Percentiles rank a stretch among this genome's conserved stretches.
Conservation (phyloP, 2,888 invertebrate genomes). For the Lysandra coridon region DNA sequence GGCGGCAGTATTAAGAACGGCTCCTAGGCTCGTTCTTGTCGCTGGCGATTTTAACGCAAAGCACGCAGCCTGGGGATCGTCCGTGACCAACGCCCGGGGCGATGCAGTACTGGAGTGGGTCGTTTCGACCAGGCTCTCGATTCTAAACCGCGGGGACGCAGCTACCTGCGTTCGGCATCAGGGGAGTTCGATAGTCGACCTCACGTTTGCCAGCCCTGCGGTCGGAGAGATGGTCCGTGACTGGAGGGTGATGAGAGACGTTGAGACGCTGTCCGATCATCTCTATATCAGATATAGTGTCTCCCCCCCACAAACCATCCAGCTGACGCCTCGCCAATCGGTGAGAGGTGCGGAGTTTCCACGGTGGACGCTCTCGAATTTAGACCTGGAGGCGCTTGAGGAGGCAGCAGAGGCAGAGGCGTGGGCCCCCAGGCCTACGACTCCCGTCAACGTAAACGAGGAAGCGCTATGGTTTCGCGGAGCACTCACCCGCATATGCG, state of each 20-base stretch:
- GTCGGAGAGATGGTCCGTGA: background rate
- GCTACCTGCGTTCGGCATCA: conserved; percentile 10
- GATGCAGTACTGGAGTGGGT: background rate
- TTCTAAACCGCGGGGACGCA: conserved; percentile 10
- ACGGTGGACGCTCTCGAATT: too few relatives aligned
- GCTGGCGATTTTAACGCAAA: background rate
- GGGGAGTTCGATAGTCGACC: background rate
- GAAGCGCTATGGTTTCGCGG: too few relatives aligned
- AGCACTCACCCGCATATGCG: too few relatives aligned
- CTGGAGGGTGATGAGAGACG: conserved; percentile 26
- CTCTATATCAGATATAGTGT: background rate
- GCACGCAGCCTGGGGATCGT: conserved; percentile 2
- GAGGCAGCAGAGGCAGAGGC: too few relatives aligned
- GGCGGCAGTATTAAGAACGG: too few relatives aligned
- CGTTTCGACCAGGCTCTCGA: background rate
- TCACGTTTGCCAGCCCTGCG: conserved; percentile 26
- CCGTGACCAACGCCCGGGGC: background rate
- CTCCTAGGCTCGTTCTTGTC: background rate
- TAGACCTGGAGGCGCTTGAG: too few relatives aligned
- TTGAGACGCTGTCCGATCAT: conserved; percentile 30
- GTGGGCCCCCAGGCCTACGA: too few relatives aligned
- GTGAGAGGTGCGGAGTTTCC: too few relatives aligned
- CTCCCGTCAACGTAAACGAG: too few relatives aligned
- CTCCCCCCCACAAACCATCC: too few relatives aligned
- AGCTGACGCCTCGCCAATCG: too few relatives aligned